Evolutionary conservation across 2,888 invertebrate genomes (phyloP).

Genomic region (Carcina quercana): DNA sequence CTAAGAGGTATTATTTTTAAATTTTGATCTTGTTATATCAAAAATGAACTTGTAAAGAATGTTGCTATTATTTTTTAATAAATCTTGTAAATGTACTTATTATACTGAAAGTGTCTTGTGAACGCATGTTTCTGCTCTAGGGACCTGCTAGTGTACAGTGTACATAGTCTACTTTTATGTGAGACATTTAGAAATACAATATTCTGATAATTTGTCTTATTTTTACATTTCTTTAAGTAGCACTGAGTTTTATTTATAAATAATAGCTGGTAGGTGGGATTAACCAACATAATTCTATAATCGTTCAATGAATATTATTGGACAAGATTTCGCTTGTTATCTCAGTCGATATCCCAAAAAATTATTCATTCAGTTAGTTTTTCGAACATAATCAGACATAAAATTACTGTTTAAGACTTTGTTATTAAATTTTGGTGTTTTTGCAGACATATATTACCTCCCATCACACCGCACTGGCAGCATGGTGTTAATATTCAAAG

Average conservation of each 20-base stretch:
- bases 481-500: constrained; percentile 65
- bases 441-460: constrained; percentile 63
- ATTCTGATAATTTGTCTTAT: constrained; percentile 40
- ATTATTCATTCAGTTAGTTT: no score
- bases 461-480: constrained; percentile 67
- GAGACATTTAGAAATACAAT: constrained; percentile 58
- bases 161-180: constrained; percentile 42
- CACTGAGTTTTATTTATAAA: no score
- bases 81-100: constrained; percentile 40
- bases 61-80: constrained; percentile 15
- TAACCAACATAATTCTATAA: no score
- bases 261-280: no score
- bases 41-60: no score
- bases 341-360: no score
- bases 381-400: no score
- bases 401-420: no score
- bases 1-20: constrained; percentile 23
- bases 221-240: not conserved
- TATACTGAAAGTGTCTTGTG: constrained; percentile 33
- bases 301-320: no score
- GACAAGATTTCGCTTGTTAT: no score
- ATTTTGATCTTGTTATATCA: no score
- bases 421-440: no score
- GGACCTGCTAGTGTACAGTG: constrained; percentile 62
- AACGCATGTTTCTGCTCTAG: constrained; percentile 51